Conservation (phyloP, 1,140 invertebrate species). For the Triops cancriformis region DNA sequence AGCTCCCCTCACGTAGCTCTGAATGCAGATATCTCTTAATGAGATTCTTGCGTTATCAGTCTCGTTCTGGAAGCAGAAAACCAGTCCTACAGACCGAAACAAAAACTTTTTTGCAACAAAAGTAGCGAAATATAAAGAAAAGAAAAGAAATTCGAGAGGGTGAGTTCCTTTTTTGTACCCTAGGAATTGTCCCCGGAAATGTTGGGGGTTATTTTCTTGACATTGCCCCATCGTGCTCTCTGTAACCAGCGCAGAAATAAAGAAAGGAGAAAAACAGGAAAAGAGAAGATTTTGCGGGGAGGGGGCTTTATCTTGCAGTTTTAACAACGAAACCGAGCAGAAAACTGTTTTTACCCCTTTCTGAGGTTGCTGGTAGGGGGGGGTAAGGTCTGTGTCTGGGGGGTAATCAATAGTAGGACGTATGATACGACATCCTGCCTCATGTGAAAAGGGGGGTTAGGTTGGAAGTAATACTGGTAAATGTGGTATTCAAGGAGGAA, state of each 20-base stretch:
- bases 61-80: background rate
- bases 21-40: background rate
- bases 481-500: too few species aligned
- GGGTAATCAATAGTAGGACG: background rate
- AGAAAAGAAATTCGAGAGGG: background rate
- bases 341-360: background rate
- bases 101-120: background rate
- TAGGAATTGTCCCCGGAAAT: background rate
- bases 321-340: conserved; percentile 9
- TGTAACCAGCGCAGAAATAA: background rate
- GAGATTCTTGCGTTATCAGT: background rate
- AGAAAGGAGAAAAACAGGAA: background rate
- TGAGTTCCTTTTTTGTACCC: background rate
- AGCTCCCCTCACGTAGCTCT: background rate
- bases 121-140: background rate
- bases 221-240: background rate
- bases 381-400: background rate
- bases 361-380: background rate
- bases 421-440: background rate
- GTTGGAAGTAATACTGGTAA: too few species aligned
- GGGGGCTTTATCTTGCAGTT: background rate
- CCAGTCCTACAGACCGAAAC: background rate
- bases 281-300: background rate
- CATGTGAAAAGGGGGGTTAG: background rate
- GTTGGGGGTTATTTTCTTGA: background rate